These are phyloP conservation scores for Phortica variegata DNA, from an alignment of 1,140 invertebrate species.

Conservation along the genomic window DNA sequence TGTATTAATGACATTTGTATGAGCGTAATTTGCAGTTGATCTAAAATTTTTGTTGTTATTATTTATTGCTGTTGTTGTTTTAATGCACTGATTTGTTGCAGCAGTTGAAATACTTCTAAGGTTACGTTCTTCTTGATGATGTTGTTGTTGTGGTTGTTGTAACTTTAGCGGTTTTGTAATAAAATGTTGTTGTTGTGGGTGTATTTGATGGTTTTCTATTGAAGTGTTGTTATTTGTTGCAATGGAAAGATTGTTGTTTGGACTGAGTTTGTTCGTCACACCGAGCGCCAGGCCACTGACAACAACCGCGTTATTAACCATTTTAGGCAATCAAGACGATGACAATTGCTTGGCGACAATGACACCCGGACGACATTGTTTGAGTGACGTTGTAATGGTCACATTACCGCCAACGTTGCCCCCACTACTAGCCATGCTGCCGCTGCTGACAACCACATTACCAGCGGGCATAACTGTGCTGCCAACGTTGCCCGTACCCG, in stretches of 20 bases:
- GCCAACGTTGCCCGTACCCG: constrained; percentile 10
- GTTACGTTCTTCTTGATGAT: constrained; percentile 10
- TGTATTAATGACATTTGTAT: no score
- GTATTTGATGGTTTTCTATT: constrained; percentile 1
- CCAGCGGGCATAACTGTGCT: constrained; percentile 24
- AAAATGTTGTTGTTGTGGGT: constrained; percentile 8
- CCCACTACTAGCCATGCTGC: constrained; percentile 28
- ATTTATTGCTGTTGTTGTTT: background rate
- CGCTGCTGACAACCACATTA: constrained; percentile 23
- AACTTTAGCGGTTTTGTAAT: background rate
- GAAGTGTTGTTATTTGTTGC: constrained; percentile 3
- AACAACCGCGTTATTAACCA: constrained; percentile 10
- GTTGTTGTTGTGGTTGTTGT: constrained; percentile 5
- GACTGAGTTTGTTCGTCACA: no score
- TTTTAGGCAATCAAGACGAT: constrained; percentile 52
- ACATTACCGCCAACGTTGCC: constrained; percentile 25
- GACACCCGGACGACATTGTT: constrained; percentile 78
- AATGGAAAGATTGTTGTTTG: constrained; percentile 11
- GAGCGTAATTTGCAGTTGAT: background rate
- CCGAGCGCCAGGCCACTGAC: no score
- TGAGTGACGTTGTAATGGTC: constrained; percentile 56
- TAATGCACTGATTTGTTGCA: background rate
- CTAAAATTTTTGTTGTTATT: background rate
- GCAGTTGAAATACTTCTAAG: constrained; percentile 8
- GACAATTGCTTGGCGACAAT: constrained; percentile 77